Evolutionary conservation across 2,888 invertebrate species (phyloP), one percentile per base, ranked within the genome.

Genomic region (Cecidostiba fungosa): DNA sequence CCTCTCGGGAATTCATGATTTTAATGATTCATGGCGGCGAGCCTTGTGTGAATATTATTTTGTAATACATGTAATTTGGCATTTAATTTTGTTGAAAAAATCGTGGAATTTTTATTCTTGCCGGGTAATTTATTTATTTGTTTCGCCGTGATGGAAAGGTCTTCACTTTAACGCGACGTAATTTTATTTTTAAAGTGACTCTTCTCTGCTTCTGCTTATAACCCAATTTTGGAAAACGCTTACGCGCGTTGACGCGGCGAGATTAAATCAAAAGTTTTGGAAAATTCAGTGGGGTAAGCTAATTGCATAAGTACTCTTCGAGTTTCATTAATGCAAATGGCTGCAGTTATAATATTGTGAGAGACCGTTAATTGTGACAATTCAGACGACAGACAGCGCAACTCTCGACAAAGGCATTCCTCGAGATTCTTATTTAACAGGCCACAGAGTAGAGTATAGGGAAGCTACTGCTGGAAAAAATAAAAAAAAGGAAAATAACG

Each of bases 311-410:
- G 72, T 62, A 62, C 77, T 77, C 77, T 72, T 72, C 10, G 72
- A 72, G 32, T 59, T 85, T 72, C 70, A 81, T 77, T 50, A 81
- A 85, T 85, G 77, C 81, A 85, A 81, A 85, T 85, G 36, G 43
- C 72, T 8, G 62, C 59, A 72, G 62, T 81, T 81, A 85, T 39
- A 77, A 59, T 69, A 70, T 76, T 69, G 76, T 54, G 32, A 80
- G 32, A 80, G 76, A 70, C 29, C 69, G 81, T 85, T 77, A 85
- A 81, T 85, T 84, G 81, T 81, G 26, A 72, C 81, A 77, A 85
- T 85, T 77, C 80, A 85, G 62, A 23, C 69, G n/a, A 43, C 12
- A 26, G 50, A 5, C 6, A 54, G 36, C 8, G 72, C 5, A 32
- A 19, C n/a, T 36, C 39, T 72, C 14, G 36, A 72, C 39, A 72